Conservation (phyloP, 35 echinoderm and acorn worm species). For the Stichopus chloronotus region DNA sequence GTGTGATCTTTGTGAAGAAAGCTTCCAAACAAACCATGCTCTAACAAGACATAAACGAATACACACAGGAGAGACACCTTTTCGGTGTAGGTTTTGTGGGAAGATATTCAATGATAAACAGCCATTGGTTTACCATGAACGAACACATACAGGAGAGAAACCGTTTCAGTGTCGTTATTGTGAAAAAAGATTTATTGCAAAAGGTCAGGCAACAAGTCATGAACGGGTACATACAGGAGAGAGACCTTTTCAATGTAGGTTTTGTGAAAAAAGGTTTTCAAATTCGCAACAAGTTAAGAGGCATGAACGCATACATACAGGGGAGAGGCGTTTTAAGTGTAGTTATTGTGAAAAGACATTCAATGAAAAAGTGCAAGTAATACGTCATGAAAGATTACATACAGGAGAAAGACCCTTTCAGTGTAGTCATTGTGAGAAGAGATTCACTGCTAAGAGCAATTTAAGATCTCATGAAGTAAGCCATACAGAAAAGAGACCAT, state of each 20-base stretch:
- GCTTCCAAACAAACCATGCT: background rate
- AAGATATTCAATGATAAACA: too few relatives aligned
- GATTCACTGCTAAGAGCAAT: background rate
- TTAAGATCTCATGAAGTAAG: background rate
- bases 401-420: background rate
- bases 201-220: too few relatives aligned
- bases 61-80: too few relatives aligned
- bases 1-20: background rate
- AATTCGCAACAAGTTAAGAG: background rate
- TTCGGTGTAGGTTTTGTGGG: too few relatives aligned
- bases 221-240: too few relatives aligned
- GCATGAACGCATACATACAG: constrained; percentile 40
- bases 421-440: background rate
- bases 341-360: background rate
- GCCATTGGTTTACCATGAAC: too few relatives aligned
- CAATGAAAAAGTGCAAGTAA: background rate
- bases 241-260: background rate
- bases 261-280: constrained; percentile 11
- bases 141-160: too few relatives aligned
- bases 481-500: background rate
- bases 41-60: too few relatives aligned
- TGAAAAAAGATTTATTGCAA: too few relatives aligned
- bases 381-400: background rate
- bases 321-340: constrained; percentile 1
- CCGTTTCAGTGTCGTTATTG: too few relatives aligned